Evolutionary conservation across 2,888 invertebrate species (phyloP).

Genomic region (Smittia sp.): DNA sequence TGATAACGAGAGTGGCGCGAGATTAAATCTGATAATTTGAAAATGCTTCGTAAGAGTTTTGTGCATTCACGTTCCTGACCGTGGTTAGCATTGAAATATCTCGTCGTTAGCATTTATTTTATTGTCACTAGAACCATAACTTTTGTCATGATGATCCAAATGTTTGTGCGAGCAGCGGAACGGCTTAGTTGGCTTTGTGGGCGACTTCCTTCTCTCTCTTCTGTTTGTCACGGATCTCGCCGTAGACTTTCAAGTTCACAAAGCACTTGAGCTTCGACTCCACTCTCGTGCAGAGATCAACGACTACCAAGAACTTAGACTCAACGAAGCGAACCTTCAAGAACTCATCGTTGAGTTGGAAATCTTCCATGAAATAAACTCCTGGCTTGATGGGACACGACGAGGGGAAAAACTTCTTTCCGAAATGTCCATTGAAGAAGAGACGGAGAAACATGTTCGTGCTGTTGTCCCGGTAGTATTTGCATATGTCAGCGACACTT

Average conservation of each 20-base stretch:
- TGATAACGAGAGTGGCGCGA: no score
- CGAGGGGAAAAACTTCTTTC: not conserved
- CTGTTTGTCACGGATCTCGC: not conserved
- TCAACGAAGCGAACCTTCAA: not conserved
- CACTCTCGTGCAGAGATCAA: conserved; percentile 12
- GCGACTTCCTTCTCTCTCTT: not conserved
- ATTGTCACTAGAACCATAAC: not conserved
- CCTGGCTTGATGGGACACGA: conserved; percentile 15
- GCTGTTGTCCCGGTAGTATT: not conserved
- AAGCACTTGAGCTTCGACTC: not conserved
- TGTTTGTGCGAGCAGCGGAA: no score
- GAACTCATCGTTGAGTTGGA: conserved; percentile 10
- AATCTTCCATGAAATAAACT: conserved; percentile 6
- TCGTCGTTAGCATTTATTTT: not conserved
- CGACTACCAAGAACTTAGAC: not conserved
- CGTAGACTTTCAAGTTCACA: not conserved
- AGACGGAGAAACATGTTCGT: not conserved
- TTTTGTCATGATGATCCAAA: not conserved
- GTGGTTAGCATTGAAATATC: no score
- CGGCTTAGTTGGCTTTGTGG: not conserved
- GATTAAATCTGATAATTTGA: no score
- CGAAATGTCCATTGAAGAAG: conserved; percentile 19
- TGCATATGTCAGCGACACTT: conserved; percentile 6
- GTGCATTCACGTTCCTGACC: no score
- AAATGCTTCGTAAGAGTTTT: no score